These are phyloP conservation scores for Agrochola circellaris DNA, from an alignment of 2,888 invertebrate species.

Conservation along the genomic window DNA sequence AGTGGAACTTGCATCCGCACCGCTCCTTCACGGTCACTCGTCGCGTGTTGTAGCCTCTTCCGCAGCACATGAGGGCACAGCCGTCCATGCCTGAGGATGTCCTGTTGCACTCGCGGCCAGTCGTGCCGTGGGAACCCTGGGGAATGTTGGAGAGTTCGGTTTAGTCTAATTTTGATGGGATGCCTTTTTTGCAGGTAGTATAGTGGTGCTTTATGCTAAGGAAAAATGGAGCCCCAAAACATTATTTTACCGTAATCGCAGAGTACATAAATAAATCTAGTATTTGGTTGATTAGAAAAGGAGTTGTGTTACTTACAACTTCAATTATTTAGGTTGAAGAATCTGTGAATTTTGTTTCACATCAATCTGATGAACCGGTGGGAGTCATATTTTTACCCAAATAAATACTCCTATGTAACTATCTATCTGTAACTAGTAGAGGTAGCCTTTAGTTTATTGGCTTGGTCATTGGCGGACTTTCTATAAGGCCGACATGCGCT, in stretches of 20 bases:
- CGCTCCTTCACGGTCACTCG: conserved; percentile 94
- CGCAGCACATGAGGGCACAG: conserved; percentile 97
- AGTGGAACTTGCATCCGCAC: conserved; percentile 98
- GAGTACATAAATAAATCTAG: background rate
- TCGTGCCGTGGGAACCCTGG: conserved; percentile 91
- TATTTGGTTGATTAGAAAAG: background rate
- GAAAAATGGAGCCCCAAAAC: background rate
- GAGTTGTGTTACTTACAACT: no score
- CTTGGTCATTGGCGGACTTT: background rate
- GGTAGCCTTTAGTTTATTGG: background rate
- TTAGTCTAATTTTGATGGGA: background rate
- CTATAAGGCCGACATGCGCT: no score
- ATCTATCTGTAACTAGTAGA: background rate
- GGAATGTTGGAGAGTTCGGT: conserved; percentile 20
- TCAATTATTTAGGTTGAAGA: no score
- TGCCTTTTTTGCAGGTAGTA: background rate
- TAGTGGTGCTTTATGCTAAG: background rate
- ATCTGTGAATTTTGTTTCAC: background rate
- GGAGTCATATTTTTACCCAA: background rate
- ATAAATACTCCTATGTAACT: background rate
- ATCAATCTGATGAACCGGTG: no score
- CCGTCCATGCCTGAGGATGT: conserved; percentile 95
- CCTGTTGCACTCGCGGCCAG: conserved; percentile 93
- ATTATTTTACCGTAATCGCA: background rate
- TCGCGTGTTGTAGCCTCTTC: conserved; percentile 97